These are phyloP conservation scores for Urocolius indicus DNA, from an alignment of 2,113 vertebrate genomes.

Conservation along the genomic window DNA sequence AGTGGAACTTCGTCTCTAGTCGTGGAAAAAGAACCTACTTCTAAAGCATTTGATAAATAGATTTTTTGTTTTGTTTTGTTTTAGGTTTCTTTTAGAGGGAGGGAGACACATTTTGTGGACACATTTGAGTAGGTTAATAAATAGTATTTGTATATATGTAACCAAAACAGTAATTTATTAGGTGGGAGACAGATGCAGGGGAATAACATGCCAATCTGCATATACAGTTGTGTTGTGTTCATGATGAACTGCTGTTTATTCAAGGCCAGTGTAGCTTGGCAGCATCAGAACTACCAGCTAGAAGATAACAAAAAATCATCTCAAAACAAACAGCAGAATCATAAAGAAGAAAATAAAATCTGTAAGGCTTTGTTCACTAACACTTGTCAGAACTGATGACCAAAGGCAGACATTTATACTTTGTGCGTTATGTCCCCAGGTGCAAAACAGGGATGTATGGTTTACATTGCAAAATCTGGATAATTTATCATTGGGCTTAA, in stretches of 20 bases:
- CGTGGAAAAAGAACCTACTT: background rate
- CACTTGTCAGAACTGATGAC: background rate
- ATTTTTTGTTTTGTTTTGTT: background rate
- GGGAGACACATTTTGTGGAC: constrained; percentile 40
- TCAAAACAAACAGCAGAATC: constrained; percentile 56
- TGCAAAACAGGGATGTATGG: background rate
- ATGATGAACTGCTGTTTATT: constrained; percentile 82
- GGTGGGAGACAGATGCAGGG: constrained; percentile 70
- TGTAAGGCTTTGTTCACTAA: background rate
- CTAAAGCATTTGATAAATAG: background rate
- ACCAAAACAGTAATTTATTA: constrained; percentile 81
- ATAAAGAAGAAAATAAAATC: constrained; percentile 45
- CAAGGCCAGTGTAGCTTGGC: constrained; percentile 68
- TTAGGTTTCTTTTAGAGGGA: constrained; percentile 30
- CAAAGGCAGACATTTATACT: background rate
- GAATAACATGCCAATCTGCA: constrained; percentile 67
- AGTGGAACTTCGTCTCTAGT: background rate
- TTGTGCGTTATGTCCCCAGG: background rate
- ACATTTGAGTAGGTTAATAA: constrained; percentile 74
- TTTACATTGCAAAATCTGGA: background rate
- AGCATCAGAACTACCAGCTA: constrained; percentile 53
- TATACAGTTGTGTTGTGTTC: constrained; percentile 67
- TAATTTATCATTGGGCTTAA: background rate
- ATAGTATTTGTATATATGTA: constrained; percentile 78
- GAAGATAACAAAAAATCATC: constrained; percentile 67